Conservation (phyloP, 2,888 invertebrate species). For the Hololepta plana region DNA sequence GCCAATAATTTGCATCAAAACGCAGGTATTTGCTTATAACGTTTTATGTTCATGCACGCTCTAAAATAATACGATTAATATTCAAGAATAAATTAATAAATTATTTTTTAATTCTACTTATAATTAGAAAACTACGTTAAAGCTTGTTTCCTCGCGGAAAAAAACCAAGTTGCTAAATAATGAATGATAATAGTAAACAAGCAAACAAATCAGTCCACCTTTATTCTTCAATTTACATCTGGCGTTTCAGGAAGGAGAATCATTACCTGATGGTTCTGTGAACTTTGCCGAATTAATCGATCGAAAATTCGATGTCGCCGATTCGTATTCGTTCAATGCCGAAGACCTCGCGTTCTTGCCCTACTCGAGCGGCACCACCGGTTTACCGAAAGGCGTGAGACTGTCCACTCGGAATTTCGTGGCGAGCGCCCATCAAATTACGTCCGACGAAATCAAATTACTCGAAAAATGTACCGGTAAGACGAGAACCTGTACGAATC, state of each 20-base stretch:
- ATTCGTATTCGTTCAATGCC: conserved; percentile 30
- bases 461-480: conserved; percentile 7
- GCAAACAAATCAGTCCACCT: too few relatives aligned
- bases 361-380: conserved; percentile 78
- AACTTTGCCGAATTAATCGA: conserved; percentile 42
- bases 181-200: too few relatives aligned
- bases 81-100: too few relatives aligned
- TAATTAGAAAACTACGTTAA: too few relatives aligned
- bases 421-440: conserved; percentile 28
- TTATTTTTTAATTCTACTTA: too few relatives aligned
- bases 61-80: too few relatives aligned
- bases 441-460: conserved; percentile 7
- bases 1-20: conserved; percentile 35
- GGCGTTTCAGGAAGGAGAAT: too few relatives aligned
- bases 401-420: conserved; percentile 40
- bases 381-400: conserved; percentile 58
- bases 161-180: too few relatives aligned
- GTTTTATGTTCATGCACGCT: too few relatives aligned
- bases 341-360: conserved; percentile 41
- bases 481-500: too few relatives aligned
- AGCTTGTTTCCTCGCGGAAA: too few relatives aligned
- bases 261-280: conserved; percentile 38
- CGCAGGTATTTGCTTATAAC: conserved; percentile 17
- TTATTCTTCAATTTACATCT: too few relatives aligned
- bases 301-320: conserved; percentile 26